A percentile compares a stretch with the other conserved stretches of the same genome.
Evolutionary conservation across 2,888 invertebrate species (phyloP).

Genomic region (Polietes domitor): DNA sequence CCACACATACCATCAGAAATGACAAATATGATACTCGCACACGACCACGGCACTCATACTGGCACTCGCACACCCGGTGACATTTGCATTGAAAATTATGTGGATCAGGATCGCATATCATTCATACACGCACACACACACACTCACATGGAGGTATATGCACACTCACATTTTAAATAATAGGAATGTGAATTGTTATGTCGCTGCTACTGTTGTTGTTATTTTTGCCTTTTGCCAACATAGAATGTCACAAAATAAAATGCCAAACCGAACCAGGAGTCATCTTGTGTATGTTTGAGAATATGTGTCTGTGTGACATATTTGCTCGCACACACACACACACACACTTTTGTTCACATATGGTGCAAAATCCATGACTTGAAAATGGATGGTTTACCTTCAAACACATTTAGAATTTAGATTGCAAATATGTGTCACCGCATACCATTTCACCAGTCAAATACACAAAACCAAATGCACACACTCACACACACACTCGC

Average conservation of each 20-base stretch:
- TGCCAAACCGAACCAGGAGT: slow-evolving; percentile 49
- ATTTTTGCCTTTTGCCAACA: slow-evolving; percentile 6
- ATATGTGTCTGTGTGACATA: slow-evolving; percentile 4
- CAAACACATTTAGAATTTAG: slow-evolving; percentile 60
- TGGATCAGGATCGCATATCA: slow-evolving; percentile 44
- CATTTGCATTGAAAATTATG: slow-evolving; percentile 59
- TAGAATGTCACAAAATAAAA: slow-evolving; percentile 66
- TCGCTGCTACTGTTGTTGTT: background rate
- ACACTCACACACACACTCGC: background rate
- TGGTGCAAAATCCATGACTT: slow-evolving; percentile 47
- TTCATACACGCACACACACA: background rate
- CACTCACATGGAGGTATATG: background rate
- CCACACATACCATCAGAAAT: background rate
- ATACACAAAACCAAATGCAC: slow-evolving; percentile 22
- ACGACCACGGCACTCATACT: slow-evolving; percentile 13
- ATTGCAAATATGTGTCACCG: slow-evolving; percentile 62
- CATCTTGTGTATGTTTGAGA: background rate
- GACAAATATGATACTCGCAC: slow-evolving; percentile 20
- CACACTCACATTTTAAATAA: slow-evolving; percentile 5
- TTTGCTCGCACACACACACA: slow-evolving; percentile 16
- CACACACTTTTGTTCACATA: background rate
- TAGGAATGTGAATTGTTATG: slow-evolving; percentile 13
- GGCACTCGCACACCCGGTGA: too few relatives aligned
- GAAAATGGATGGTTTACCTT: slow-evolving; percentile 55
- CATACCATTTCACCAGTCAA: slow-evolving; percentile 55